These are phyloP conservation scores for Tokudaia muenninki DNA, from an alignment of 2,797 vertebrate species.

Conservation along the genomic window DNA sequence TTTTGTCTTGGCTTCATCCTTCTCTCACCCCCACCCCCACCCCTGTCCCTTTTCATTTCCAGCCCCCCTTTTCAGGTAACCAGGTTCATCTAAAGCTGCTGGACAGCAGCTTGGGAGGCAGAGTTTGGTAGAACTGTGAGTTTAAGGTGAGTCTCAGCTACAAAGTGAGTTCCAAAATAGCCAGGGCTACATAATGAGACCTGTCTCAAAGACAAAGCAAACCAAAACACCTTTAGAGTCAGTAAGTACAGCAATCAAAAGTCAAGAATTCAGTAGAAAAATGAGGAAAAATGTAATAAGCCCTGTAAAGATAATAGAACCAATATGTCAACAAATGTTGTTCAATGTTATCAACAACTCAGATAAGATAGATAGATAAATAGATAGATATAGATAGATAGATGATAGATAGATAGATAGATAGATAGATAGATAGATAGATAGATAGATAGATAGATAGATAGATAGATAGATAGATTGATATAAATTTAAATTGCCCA, in stretches of 20 bases:
- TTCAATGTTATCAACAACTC: neutral
- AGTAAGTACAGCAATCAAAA: neutral
- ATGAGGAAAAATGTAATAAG: neutral
- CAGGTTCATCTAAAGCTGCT: too few species aligned
- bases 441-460: neutral
- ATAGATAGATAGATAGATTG: neutral
- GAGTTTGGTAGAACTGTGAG: neutral
- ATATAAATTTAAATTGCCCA: neutral
- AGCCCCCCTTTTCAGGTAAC: too few species aligned
- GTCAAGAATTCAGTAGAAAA: neutral
- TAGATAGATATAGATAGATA: too few species aligned
- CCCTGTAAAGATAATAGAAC: neutral
- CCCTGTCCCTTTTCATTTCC: too few species aligned
- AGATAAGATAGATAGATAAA: neutral
- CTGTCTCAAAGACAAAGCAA: neutral
- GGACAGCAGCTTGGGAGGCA: neutral
- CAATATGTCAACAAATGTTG: neutral
- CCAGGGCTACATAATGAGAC: neutral
- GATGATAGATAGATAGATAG: neutral
- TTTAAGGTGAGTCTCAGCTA: neutral
- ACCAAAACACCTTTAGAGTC: neutral
- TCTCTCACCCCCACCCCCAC: too few species aligned
- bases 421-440: neutral
- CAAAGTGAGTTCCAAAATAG: neutral
- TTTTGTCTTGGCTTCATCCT: too few species aligned